These are phyloP conservation scores for Lithophane ornitopus DNA, from an alignment of 2,888 invertebrate species.

Conservation along the genomic window DNA sequence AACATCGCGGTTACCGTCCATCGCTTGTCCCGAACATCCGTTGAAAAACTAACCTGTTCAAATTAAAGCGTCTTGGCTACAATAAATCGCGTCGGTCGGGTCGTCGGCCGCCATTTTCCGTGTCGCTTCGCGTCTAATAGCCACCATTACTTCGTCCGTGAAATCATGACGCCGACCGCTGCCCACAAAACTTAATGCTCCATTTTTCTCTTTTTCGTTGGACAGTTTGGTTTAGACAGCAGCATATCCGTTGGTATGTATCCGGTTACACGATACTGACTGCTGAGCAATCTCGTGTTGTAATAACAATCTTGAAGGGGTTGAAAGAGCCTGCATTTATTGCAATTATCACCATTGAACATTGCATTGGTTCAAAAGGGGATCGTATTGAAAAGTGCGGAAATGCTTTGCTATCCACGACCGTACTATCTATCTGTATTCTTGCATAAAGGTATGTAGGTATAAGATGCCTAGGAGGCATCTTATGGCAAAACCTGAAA, in stretches of 20 bases:
- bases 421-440: background rate
- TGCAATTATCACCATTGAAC: conserved; percentile 15
- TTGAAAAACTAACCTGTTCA: conserved; percentile 61
- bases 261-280: conserved; percentile 50
- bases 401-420: background rate
- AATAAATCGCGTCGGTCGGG: conserved; percentile 71
- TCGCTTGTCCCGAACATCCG: conserved; percentile 61
- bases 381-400: background rate
- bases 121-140: conserved; percentile 83
- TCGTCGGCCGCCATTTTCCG: conserved; percentile 83
- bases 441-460: background rate
- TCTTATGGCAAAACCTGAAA: conserved; percentile 7
- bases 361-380: conserved; percentile 9
- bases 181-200: conserved; percentile 82
- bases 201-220: conserved; percentile 78
- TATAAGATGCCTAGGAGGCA: background rate
- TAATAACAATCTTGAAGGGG: background rate
- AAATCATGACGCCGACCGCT: conserved; percentile 85
- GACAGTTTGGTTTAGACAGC: conserved; percentile 45
- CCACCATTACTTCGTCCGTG: conserved; percentile 83
- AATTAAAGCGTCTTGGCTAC: conserved; percentile 66
- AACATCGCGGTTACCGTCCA: conserved; percentile 56
- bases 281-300: conserved; percentile 25
- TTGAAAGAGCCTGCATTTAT: conserved; percentile 18
- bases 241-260: conserved; percentile 59